These are phyloP conservation scores for Hartigia nigra DNA, from an alignment of 2,888 invertebrate genomes.

Conservation along the genomic window DNA sequence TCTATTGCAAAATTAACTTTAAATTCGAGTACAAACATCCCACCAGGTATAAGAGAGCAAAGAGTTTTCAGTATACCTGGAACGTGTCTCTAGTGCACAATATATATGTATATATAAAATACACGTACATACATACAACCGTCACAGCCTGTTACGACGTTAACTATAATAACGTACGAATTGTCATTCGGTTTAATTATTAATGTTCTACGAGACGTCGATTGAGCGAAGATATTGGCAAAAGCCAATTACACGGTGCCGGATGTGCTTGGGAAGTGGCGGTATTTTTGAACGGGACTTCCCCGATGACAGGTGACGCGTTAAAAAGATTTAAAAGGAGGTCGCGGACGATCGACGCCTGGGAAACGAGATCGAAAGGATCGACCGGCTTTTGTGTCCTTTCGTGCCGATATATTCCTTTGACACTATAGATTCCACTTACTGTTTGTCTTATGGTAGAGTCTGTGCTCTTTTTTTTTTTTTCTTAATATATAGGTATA, in stretches of 20 bases:
- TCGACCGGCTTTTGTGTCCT: neutral
- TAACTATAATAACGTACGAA: slow-evolving; percentile 7
- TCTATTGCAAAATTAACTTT: slow-evolving; percentile 10
- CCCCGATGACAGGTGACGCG: slow-evolving; percentile 20
- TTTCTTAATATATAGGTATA: neutral
- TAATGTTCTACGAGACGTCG: slow-evolving; percentile 13
- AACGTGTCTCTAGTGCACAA: neutral
- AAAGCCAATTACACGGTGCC: slow-evolving; percentile 23
- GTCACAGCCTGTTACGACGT: neutral
- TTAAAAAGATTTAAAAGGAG: neutral
- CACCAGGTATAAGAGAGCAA: neutral
- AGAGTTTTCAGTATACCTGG: neutral
- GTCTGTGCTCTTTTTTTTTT: neutral
- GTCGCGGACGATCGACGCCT: neutral
- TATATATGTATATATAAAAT: neutral
- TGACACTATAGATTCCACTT: neutral
- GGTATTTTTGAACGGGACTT: slow-evolving; percentile 21
- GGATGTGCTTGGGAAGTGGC: neutral
- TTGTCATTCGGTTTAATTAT: slow-evolving; percentile 23
- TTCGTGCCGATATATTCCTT: neutral
- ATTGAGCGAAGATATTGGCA: slow-evolving; percentile 22
- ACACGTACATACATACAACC: neutral
- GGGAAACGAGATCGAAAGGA: slow-evolving; percentile 2
- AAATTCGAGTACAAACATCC: slow-evolving; percentile 7
- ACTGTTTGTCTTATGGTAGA: neutral